Evolutionary conservation across 2,113 vertebrate species (phyloP), one percentile per base, ranked within the genome.

Genomic region (Perca schrenkii): DNA sequence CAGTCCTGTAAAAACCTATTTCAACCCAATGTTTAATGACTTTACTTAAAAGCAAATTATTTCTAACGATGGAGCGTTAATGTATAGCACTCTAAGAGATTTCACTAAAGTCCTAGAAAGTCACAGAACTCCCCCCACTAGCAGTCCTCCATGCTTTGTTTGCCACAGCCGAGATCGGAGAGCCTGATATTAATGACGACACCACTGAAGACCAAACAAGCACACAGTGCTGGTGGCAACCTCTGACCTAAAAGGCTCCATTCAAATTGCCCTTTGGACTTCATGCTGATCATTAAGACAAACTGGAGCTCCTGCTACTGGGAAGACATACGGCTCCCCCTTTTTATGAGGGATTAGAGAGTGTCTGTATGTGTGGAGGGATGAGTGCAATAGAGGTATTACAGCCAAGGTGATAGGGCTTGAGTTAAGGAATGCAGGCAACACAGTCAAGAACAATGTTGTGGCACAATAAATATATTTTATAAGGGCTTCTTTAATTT

Each of bases 171-270:
- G 40, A 43, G 40, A 43, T 43, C 40, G 40, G 40, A 43, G 40
- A 43, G 7, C 40, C 11, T 36, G 50, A 53, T 21, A 28, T 21
- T 69, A 54, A 53, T 14, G 66, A 36, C 1, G 11, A 21, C 16
- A 22, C 47, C 25, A 7, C 17, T 68, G 47, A 68, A 52, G 16
- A 68, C 36, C 61, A 43, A 43, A 40, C 61, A n/a, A 47, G 25
- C 66, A 34, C 49, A 34, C 47, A 34, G 66, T 17, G 3, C 49
- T 19, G 49, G 66, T 21, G 6, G 25, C 11, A n/a, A 53, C 66
- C 49, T 69, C 66, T 53, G 49, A 53, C 49, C 66, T n/a, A 15
- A 19, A 36, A 12, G 66, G 49, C 65, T 68, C 25, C 21, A 47
- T 50, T 52, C 46, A 68, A 34, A 68, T 7, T 34, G 17, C n/a